Evolutionary conservation across 1,140 invertebrate species (phyloP), one percentile per base, ranked within the genome.

Genomic region (Drosophila yakuba): DNA sequence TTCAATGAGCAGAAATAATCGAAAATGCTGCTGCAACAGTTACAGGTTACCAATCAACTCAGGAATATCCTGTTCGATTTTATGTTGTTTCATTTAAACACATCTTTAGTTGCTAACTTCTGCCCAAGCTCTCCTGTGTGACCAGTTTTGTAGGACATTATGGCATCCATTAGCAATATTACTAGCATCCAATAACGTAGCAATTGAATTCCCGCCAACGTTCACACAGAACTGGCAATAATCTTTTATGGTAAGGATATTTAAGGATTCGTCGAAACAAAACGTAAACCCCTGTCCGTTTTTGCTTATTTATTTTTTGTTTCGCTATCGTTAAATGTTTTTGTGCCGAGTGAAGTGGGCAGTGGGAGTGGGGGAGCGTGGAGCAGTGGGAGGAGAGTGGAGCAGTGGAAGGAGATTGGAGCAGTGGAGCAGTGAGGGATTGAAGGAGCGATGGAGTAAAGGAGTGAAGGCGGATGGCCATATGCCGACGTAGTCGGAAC

Each of bases 311-410:
- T 58, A 25, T 50, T 71, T 64, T 69, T 61, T 68, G 59, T 60
- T 60, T 56, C 60, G 57, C 64, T 77, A 77, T 83, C 84, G 79
- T 83, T 88, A 77, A 88, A 89, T 83, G 79, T 80, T 88, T 80
- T 82, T 78, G 43, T 72, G 67, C 51, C 23, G 55, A 32, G 41
- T 62, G 23, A 48, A 32, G 59, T 47, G 59, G 25, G 3, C 4
- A 25, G 25, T 25, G 25, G 25, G 23, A 25, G 23, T 23, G 23
- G 23, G 2, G 3, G 23, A 23, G 23, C 0, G 17, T 17, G 17
- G 17, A 17, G 23, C 23, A 25, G 11, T 17, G n/a, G n/a, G n/a
- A n/a, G n/a, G 2, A 14, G 63, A 38, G 59, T 23, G 25, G 28
- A 8, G 32, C 4, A 25, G 25, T 25, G 59, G 11, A 11, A 59